These are phyloP conservation scores for Pelochelys cantorii DNA, from an alignment of 2,797 vertebrate genomes.

Conservation along the genomic window DNA sequence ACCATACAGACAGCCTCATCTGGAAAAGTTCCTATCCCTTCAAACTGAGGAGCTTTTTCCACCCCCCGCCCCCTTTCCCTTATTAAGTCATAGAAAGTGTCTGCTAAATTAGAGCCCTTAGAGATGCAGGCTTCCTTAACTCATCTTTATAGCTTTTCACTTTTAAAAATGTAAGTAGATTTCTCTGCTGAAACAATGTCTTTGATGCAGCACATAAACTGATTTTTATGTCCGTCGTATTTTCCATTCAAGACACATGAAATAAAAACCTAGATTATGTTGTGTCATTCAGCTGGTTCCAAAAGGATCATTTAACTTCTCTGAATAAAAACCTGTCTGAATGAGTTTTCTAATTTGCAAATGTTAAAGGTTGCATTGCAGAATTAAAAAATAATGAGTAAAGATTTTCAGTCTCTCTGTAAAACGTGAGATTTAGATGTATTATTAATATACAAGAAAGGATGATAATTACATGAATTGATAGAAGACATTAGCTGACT, in stretches of 20 bases:
- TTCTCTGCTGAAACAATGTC: neutral
- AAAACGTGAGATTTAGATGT: neutral
- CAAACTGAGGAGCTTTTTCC: neutral
- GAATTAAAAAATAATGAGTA: constrained; percentile 30
- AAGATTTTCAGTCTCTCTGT: neutral
- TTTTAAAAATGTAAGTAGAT: neutral
- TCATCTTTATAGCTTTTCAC: neutral
- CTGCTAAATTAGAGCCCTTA: neutral
- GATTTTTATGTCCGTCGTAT: neutral
- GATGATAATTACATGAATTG: constrained; percentile 10
- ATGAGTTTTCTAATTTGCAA: neutral
- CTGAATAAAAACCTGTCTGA: neutral
- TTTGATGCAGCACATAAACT: constrained; percentile 18
- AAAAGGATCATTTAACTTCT: constrained; percentile 1
- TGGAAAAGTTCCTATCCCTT: neutral
- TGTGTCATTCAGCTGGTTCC: neutral
- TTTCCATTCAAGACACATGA: constrained; percentile 10
- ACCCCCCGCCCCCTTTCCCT: neutral
- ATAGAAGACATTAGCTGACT: neutral
- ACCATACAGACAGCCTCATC: neutral
- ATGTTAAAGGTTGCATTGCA: constrained; percentile 11
- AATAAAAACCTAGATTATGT: constrained; percentile 32
- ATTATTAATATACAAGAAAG: constrained; percentile 6
- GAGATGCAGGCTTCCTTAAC: neutral
- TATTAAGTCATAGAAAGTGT: neutral